phyloP scores from a whole-genome alignment of 1,140 invertebrate species.

The Dufourea novaeangliae region DNA sequence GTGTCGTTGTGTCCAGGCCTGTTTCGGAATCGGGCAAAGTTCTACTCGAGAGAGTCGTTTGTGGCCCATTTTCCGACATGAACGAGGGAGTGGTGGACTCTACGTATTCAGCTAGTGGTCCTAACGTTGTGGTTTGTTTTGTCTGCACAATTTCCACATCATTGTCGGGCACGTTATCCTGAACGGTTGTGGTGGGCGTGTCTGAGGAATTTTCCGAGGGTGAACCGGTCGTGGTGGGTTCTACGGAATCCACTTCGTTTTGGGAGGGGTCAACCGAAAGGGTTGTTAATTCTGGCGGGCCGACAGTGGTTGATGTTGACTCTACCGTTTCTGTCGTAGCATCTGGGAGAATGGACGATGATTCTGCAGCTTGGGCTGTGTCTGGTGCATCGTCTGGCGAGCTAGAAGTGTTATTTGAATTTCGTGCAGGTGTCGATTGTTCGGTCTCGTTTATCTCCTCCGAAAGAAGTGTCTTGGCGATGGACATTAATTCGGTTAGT shows the following conservation, averaged over 20 bases:
- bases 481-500: slow-evolving; percentile 69
- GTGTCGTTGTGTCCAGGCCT: slow-evolving; percentile 22
- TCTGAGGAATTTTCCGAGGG: slow-evolving; percentile 14
- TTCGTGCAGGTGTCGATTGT: background rate
- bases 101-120: background rate
- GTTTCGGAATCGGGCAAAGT: background rate
- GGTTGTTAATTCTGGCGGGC: slow-evolving; percentile 4
- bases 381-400: background rate
- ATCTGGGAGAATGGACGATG: slow-evolving; percentile 4
- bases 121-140: slow-evolving; percentile 46
- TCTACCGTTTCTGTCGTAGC: slow-evolving; percentile 19
- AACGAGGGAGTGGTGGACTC: slow-evolving; percentile 9
- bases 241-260: slow-evolving; percentile 31
- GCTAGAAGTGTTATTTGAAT: background rate
- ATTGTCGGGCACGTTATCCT: background rate
- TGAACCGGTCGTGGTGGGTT: background rate
- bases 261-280: slow-evolving; percentile 4
- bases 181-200: background rate
- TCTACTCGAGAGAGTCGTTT: background rate
- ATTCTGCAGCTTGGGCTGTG: background rate
- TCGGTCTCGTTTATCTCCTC: slow-evolving; percentile 60
- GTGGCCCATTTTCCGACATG: slow-evolving; percentile 4
- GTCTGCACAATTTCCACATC: slow-evolving; percentile 22
- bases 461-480: slow-evolving; percentile 66
- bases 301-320: background rate